Evolutionary conservation across 2,113 vertebrate genomes (phyloP).

Genomic region (Anarrhichthys ocellatus): DNA sequence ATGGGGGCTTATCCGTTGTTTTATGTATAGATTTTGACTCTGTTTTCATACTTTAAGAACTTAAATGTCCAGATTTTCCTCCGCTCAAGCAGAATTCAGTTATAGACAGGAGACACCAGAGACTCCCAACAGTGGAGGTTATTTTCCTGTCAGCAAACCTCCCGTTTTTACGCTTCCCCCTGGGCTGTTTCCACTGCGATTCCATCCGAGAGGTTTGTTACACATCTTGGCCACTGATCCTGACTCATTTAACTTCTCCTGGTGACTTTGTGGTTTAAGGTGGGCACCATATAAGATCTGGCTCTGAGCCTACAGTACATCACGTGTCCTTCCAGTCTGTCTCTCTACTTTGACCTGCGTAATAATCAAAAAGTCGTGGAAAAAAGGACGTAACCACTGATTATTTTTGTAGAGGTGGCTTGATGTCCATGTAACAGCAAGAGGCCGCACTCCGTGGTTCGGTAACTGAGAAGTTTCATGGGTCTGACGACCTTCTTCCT

Average conservation of each 20-base stretch:
- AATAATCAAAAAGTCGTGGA: background rate
- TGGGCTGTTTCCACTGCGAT: conserved; percentile 28
- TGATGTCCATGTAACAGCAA: conserved; percentile 30
- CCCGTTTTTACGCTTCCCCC: conserved; percentile 54
- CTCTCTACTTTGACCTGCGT: background rate
- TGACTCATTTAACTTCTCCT: conserved; percentile 34
- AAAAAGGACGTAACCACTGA: conserved; percentile 14
- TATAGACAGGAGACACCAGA: conserved; percentile 55
- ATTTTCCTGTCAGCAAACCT: conserved; percentile 63
- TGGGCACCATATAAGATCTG: background rate
- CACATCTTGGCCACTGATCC: conserved; percentile 36
- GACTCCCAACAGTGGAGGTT: conserved; percentile 41
- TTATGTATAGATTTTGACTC: conserved; percentile 12
- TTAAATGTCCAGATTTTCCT: conserved; percentile 34
- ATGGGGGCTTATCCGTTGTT: background rate
- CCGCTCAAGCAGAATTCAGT: conserved; percentile 45
- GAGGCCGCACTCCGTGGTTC: conserved; percentile 21
- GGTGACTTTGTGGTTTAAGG: conserved; percentile 26
- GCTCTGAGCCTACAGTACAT: conserved; percentile 4
- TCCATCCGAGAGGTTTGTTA: conserved; percentile 50
- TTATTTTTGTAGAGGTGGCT: conserved; percentile 46
- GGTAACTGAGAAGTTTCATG: conserved; percentile 36
- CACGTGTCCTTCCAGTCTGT: conserved; percentile 3
- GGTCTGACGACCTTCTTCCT: conserved; percentile 57
- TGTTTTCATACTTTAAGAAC: conserved; percentile 19